phyloP scores from a whole-genome alignment of 2,888 invertebrate species.

The Drosophila quinaria region DNA sequence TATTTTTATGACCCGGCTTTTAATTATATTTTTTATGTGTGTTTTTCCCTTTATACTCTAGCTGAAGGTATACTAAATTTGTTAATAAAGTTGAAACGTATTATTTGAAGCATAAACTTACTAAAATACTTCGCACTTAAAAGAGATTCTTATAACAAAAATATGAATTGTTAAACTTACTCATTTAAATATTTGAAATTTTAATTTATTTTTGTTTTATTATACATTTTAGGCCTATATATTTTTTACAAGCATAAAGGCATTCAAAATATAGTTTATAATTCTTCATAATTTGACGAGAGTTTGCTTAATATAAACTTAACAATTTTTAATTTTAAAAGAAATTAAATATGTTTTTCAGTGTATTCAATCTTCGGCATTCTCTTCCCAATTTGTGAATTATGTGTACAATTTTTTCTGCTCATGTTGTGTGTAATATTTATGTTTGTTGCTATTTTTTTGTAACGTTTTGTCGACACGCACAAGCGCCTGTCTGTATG shows the following conservation, averaged over 20 bases:
- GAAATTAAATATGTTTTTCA: background rate
- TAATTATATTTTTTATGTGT: constrained; percentile 63
- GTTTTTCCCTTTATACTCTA: constrained; percentile 17
- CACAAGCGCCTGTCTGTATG: constrained; percentile 51
- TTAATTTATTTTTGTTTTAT: too few relatives aligned
- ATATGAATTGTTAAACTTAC: too few relatives aligned
- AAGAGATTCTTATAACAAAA: too few relatives aligned
- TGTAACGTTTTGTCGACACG: constrained; percentile 57
- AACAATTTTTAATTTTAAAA: too few relatives aligned
- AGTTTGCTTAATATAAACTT: too few relatives aligned
- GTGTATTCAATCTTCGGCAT: background rate
- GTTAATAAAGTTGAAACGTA: background rate
- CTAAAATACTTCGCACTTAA: too few relatives aligned
- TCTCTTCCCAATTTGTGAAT: background rate
- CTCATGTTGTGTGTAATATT: constrained; percentile 33
- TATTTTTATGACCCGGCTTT: constrained; percentile 42
- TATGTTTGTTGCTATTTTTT: constrained; percentile 17
- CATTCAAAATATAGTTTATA: too few relatives aligned
- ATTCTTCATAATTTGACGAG: too few relatives aligned
- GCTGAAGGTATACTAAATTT: background rate
- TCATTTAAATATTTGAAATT: too few relatives aligned
- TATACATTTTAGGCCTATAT: too few relatives aligned
- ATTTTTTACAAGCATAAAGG: too few relatives aligned
- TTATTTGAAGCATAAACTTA: too few relatives aligned
- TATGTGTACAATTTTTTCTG: constrained; percentile 11